Conservation (phyloP, 2,113 vertebrate species). For the Papio anubis region DNA sequence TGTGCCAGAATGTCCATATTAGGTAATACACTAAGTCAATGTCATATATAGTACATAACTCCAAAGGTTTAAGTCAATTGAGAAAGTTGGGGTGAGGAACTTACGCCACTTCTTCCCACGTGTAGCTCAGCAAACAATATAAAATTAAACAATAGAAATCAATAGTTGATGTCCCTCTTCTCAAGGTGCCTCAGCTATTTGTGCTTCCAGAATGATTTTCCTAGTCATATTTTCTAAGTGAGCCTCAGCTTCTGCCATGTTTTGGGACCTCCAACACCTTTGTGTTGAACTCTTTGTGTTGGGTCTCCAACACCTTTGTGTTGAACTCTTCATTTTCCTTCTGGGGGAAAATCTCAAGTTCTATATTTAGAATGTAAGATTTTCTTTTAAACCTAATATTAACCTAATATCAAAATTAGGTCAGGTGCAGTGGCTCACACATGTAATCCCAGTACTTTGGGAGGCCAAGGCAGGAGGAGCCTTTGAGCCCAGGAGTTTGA, state of each 20-base stretch:
- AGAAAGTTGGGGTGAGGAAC: neutral
- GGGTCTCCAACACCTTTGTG: neutral
- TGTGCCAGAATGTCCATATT: neutral
- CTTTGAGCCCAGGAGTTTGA: too few relatives aligned
- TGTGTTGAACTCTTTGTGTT: neutral
- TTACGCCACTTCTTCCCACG: neutral
- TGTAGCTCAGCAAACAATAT: neutral
- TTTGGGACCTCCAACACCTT: neutral
- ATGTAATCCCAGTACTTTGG: neutral
- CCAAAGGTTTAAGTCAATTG: neutral
- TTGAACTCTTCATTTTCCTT: neutral
- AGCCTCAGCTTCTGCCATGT: neutral
- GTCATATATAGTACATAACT: neutral
- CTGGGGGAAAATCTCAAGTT: neutral
- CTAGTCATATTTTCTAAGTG: neutral
- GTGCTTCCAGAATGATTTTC: neutral
- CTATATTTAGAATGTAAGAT: neutral
- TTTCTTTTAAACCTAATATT: neutral
- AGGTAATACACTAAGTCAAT: neutral
- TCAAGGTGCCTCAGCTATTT: neutral
- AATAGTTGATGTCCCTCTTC: neutral
- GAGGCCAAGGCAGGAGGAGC: too few relatives aligned
- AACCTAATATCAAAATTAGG: neutral
- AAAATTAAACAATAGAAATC: neutral
- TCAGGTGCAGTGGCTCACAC: neutral